phyloP scores from a whole-genome alignment of 2,888 invertebrate species.

The Alloplasta piceator region DNA sequence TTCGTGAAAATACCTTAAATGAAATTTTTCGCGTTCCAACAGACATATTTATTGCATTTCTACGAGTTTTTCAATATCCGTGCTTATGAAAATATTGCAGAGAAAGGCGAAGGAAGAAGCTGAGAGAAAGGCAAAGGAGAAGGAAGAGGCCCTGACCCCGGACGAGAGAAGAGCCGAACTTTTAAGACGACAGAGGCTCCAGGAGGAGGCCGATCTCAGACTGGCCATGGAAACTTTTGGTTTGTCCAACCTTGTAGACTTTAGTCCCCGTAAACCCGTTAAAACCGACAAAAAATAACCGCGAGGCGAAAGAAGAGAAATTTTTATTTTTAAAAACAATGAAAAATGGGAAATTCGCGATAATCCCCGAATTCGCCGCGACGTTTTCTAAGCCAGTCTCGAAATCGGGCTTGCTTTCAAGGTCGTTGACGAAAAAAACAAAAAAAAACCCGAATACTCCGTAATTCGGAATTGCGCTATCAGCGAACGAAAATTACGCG shows the following conservation, averaged over 20 bases:
- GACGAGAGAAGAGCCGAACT: conserved; percentile 92
- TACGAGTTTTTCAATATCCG: background rate
- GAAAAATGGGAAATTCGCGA: too few species aligned
- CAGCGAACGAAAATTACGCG: too few species aligned
- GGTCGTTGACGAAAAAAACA: background rate
- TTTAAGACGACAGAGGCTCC: conserved; percentile 90
- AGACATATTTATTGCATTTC: conserved; percentile 9
- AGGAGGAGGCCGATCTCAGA: conserved; percentile 94
- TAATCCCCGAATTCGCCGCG: too few species aligned
- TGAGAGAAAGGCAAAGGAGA: conserved; percentile 86
- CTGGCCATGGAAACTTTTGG: conserved; percentile 96
- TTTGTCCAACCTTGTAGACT: conserved; percentile 83
- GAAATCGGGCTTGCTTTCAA: too few species aligned
- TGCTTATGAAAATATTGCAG: conserved; percentile 78
- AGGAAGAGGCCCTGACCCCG: conserved; percentile 88
- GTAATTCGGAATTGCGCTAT: background rate
- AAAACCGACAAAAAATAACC: conserved; percentile 80
- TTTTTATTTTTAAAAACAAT: background rate
- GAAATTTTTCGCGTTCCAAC: background rate
- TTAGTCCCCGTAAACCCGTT: conserved; percentile 81
- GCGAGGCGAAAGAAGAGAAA: background rate
- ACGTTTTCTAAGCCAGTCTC: too few species aligned
- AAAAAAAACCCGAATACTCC: background rate
- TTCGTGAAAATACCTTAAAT: conserved; percentile 77
- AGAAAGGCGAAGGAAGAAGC: conserved; percentile 87